Conservation (phyloP, 2,888 invertebrate genomes). For the Rhagium mordax region DNA sequence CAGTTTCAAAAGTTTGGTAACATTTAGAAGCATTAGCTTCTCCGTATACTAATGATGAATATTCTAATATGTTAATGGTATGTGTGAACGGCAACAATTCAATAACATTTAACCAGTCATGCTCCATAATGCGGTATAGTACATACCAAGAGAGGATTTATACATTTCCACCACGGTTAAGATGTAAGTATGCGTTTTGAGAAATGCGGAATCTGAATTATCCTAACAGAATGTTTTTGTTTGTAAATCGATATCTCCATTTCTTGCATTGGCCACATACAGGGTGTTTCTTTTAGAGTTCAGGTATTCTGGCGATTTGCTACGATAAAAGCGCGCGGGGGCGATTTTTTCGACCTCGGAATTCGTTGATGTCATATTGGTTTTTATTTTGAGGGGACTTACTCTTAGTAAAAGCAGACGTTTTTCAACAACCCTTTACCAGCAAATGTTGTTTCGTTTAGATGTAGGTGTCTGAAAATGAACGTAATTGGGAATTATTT, state of each 20-base stretch:
- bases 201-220: conserved; percentile 39
- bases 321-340: background rate
- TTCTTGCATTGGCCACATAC: conserved; percentile 19
- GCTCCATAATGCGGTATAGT: conserved; percentile 54
- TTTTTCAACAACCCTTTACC: no score
- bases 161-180: conserved; percentile 52
- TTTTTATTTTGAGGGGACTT: no score
- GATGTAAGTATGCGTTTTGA: conserved; percentile 39
- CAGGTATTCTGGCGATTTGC: background rate
- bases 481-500: background rate
- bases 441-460: no score
- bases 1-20: background rate
- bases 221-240: conserved; percentile 45
- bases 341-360: no score
- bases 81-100: conserved; percentile 53
- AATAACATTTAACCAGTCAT: conserved; percentile 56
- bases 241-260: conserved; percentile 44
- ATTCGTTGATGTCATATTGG: no score
- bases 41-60: conserved; percentile 44
- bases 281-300: conserved; percentile 18
- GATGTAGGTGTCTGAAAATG: background rate
- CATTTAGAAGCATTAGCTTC: background rate
- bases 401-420: no score
- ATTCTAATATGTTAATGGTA: conserved; percentile 55
- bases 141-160: conserved; percentile 50